These are phyloP conservation scores for Pollimyrus isidori DNA, from an alignment of 2,113 vertebrate genomes.

Conservation along the genomic window DNA sequence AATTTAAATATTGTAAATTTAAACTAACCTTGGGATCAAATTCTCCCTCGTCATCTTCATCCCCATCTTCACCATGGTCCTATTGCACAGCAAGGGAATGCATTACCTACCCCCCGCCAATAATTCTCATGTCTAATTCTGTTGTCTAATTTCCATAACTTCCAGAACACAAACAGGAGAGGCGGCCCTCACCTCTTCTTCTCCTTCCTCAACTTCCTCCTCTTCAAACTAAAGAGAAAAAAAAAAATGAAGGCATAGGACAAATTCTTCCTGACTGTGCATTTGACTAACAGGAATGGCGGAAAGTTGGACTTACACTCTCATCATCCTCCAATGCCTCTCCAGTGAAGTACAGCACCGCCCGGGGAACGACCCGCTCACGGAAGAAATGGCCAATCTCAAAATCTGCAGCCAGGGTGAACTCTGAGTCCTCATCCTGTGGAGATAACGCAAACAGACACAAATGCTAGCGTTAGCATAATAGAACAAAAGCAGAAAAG, in stretches of 20 bases:
- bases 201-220: constrained; percentile 83
- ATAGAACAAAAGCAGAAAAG: not conserved
- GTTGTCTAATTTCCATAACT: not conserved
- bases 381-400: constrained; percentile 97
- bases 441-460: constrained; percentile 10
- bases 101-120: not conserved
- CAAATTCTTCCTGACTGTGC: not conserved
- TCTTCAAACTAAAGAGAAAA: constrained; percentile 80
- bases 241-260: not conserved
- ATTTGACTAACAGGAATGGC: not conserved
- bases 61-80: constrained; percentile 90
- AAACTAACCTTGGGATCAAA: constrained; percentile 72
- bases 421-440: constrained; percentile 93
- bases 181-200: constrained; percentile 81
- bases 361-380: constrained; percentile 89
- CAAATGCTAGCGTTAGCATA: not conserved
- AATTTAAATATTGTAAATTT: not conserved
- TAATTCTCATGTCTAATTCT: too few relatives aligned
- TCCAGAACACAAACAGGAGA: not conserved
- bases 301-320: constrained; percentile 65
- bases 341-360: constrained; percentile 95
- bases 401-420: constrained; percentile 85
- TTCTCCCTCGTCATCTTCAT: constrained; percentile 84
- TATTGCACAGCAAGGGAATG: constrained; percentile 47
- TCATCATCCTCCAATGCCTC: constrained; percentile 94